Evolutionary conservation across 1,140 invertebrate species (phyloP), one percentile per base, ranked within the genome.

Genomic region (Cryptotermes secundus): DNA sequence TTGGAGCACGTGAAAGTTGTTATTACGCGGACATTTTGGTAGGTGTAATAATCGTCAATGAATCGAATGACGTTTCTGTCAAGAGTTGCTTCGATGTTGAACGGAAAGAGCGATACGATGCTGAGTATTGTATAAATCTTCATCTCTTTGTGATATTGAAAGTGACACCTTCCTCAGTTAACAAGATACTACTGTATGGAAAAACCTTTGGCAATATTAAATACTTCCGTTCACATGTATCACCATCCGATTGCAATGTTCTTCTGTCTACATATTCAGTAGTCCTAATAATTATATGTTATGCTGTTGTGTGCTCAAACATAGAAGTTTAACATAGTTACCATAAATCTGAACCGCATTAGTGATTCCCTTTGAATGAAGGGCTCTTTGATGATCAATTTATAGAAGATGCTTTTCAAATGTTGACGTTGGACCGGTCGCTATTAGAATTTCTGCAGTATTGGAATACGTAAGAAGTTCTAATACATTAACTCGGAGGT

Each of bases 371-470:
- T 72, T 72, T 72, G 59, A 72, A 26, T n/a, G n/a, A 12, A 14
- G 59, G 31, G 10, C 14, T 72, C 59, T 72, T 72, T 72, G 59
- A 72, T 72, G n/a, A 72, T 72, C 59, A 72, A 72, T 72, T 72
- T 16, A 72, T 72, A n/a, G 59, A 12, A n/a, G 26, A 26, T 16
- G 14, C 59, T 14, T 49, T 49, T 49, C 45, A 49, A 49, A 49
- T 49, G 45, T 49, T 49, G 45, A 12, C 16, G 12, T 49, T 49
- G 45, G 14, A 49, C 45, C 19, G 45, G 45, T 49, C 16, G 14
- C 16, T 22, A 19, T 19, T 49, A 49, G 10, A 49, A 19, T 49
- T 19, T 14, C 3, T 19, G 19, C 14, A 49, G 45, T 49, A 22
- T 14, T 19, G 45, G 45, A 3, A 22, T 49, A 3, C 45, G 14